Evolutionary conservation across 1,140 invertebrate genomes (phyloP).

Genomic region (Bradysia coprophila): DNA sequence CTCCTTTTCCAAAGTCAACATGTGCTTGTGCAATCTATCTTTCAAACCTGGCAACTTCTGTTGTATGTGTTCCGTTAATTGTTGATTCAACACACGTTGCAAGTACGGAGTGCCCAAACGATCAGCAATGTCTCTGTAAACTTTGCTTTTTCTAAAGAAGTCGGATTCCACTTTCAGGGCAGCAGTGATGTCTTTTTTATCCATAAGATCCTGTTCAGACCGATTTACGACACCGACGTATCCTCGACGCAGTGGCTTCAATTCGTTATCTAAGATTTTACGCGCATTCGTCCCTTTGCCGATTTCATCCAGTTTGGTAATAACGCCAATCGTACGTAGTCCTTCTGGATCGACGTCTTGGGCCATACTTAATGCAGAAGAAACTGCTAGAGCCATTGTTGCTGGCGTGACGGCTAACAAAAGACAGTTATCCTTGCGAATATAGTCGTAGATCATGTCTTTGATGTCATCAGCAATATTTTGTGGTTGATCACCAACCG

Average conservation of each 20-base stretch:
- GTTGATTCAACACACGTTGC: conserved; percentile 88
- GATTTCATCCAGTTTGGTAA: conserved; percentile 99
- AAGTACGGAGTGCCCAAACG: conserved; percentile 95
- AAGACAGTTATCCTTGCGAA: conserved; percentile 79
- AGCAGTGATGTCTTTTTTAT: conserved; percentile 73
- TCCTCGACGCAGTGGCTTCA: conserved; percentile 95
- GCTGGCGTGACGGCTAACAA: conserved; percentile 86
- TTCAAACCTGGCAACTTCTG: conserved; percentile 90
- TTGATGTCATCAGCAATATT: conserved; percentile 77
- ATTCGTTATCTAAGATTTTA: conserved; percentile 89
- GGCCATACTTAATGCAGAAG: conserved; percentile 87
- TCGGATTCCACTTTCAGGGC: conserved; percentile 84
- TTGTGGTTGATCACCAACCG: conserved; percentile 79
- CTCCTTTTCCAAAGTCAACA: conserved; percentile 81
- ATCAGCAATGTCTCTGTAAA: conserved; percentile 91
- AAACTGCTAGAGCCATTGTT: conserved; percentile 94
- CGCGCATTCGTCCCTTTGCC: conserved; percentile 98
- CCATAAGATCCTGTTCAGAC: conserved; percentile 93
- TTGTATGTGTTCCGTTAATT: conserved; percentile 97
- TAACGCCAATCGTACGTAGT: conserved; percentile 84
- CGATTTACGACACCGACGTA: conserved; percentile 97
- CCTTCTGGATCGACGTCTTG: conserved; percentile 91
- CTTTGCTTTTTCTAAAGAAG: conserved; percentile 82
- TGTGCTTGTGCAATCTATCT: conserved; percentile 85
- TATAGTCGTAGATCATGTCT: conserved; percentile 63